A percentile compares a stretch with the other conserved stretches of the same genome.
phyloP scores from a whole-genome alignment of 2,797 vertebrate genomes.

The Chanos chanos region DNA sequence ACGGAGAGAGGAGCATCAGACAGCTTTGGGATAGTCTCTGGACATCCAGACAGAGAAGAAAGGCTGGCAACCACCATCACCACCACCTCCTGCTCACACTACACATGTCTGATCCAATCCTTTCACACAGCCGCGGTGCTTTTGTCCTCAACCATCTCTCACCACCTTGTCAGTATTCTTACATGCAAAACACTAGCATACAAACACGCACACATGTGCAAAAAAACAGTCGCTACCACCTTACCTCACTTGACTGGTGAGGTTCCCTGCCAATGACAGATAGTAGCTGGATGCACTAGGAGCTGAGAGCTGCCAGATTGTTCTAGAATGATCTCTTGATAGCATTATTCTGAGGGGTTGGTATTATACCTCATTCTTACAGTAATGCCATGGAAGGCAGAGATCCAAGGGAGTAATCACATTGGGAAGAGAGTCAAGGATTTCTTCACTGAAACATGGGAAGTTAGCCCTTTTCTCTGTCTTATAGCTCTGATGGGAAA shows the following conservation, averaged over 20 bases:
- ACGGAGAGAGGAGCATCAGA: constrained; percentile 65
- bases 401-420: constrained; percentile 57
- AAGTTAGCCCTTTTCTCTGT: constrained; percentile 45
- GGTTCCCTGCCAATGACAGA: constrained; percentile 16
- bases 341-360: constrained; percentile 41
- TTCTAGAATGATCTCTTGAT: constrained; percentile 35
- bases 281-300: constrained; percentile 12
- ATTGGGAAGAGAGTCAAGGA: constrained; percentile 53
- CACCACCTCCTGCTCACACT: constrained; percentile 70
- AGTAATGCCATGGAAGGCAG: constrained; percentile 61
- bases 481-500: constrained; percentile 38
- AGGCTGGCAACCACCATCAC: constrained; percentile 52
- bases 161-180: constrained; percentile 37
- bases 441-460: constrained; percentile 47
- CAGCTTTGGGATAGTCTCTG: constrained; percentile 74
- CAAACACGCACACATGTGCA: constrained; percentile 7
- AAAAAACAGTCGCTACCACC: constrained; percentile 8
- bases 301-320: constrained; percentile 10
- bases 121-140: constrained; percentile 42
- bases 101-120: constrained; percentile 66
- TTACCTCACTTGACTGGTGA: constrained; percentile 30
- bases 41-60: constrained; percentile 52
- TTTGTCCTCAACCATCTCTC: constrained; percentile 40
- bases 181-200: constrained; percentile 9
- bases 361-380: constrained; percentile 57